These are phyloP conservation scores for Nipponia nippon DNA, from an alignment of 2,113 vertebrate genomes.

Conservation along the genomic window DNA sequence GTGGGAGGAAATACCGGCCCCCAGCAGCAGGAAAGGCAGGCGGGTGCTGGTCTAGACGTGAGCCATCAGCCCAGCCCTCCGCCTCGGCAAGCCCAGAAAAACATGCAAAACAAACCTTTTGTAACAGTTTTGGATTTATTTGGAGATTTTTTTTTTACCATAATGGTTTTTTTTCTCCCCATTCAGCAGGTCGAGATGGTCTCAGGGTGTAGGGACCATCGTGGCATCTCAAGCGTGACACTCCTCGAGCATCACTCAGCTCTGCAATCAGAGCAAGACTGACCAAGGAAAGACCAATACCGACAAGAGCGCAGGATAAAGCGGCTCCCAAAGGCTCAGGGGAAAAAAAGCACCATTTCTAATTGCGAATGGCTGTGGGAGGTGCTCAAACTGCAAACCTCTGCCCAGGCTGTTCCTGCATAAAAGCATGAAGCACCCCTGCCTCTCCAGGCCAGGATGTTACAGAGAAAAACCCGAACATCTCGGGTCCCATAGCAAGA, in stretches of 20 bases:
- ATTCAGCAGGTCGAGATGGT: background rate
- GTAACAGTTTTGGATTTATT: background rate
- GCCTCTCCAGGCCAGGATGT: background rate
- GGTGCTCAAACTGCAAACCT: background rate
- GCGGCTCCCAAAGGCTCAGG: background rate
- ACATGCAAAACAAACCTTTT: accelerated
- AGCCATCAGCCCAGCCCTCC: background rate
- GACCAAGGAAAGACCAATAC: background rate
- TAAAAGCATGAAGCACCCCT: background rate
- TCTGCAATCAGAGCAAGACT: accelerated
- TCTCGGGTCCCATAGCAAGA: background rate
- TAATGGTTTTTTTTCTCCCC: accelerated
- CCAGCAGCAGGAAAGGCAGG: background rate
- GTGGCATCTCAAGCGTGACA: accelerated
- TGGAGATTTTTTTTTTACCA: accelerated
- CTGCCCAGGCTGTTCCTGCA: background rate
- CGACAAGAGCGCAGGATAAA: accelerated
- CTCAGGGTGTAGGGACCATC: background rate
- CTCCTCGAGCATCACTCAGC: background rate
- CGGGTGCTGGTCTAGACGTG: background rate
- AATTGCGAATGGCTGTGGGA: background rate
- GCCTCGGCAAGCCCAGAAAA: background rate
- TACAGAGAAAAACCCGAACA: background rate
- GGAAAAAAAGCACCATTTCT: background rate
- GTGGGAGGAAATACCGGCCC: background rate